Base-by-base conservation (phyloP, 1,140 invertebrate genomes). In the Arctopsyche grandis region DNA sequence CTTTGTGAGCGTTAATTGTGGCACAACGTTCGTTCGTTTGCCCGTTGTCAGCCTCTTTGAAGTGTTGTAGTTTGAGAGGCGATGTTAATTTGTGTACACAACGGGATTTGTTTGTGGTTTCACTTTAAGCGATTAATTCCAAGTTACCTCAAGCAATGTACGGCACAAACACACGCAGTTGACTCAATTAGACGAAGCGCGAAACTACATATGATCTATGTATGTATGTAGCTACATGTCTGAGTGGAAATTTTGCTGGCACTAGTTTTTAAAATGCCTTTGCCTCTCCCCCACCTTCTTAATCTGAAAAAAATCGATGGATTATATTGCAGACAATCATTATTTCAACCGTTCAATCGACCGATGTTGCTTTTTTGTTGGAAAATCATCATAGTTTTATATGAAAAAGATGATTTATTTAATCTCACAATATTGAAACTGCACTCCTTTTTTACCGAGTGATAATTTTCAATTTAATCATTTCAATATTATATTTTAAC, bases 101-200 rank as follows among this genome's bases (percentile, higher is more conserved):
- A 60, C 21, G 58, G 58, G 16, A 22, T 60, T 60, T 60, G 58
- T 60, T 60, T 60, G 58, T 22, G 58, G 58, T 60, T 60, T 60
- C 58, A 22, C 58, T 60, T 22, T 22, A 19, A 21, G 58, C 58
- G 58, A 60, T 60, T 60, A 60, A 60, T 60, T 60, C 10, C 7
- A 52, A 52, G 16, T 10, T 10, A 52, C 48, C 48, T 52, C 12
- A 5, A 3, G 48, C 48, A 38, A 1, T 38, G 29, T 7, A 38
- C 29, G 29, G n/a, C 7, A 7, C 29, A 38, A 38, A 38, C n/a
- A n/a, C n/a, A 38, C 7, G 10, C 1, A 1, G 48, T 52, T 16
- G 48, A 10, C 16, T 52, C 48, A 52, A 52, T 52, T 52, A 52
- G 16, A 52, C 44, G 44, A 12, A n/a, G 5, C 12, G 12, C 44